phyloP scores from a whole-genome alignment of 2,797 vertebrate species.

The Danio albolineatus region DNA sequence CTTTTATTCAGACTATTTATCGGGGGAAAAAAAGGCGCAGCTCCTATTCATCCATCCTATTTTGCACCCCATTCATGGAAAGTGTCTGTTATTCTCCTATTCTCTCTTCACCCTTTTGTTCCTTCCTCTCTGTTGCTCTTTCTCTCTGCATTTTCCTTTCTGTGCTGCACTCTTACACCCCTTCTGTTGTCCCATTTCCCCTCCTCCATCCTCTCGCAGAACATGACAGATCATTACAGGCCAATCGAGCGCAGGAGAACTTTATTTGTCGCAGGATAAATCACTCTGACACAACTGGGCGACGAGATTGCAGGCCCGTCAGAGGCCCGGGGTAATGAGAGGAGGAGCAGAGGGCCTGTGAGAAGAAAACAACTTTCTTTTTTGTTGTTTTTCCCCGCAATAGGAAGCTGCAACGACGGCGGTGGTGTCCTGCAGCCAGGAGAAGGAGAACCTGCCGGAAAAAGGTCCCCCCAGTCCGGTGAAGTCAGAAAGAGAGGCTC shows the following conservation, averaged over 20 bases:
- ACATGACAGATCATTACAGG: constrained; percentile 74
- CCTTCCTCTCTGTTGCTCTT: constrained; percentile 7
- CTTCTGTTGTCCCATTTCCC: constrained; percentile 59
- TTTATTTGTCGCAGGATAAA: constrained; percentile 76
- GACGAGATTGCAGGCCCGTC: constrained; percentile 65
- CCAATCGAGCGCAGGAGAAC: constrained; percentile 67
- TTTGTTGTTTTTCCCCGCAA: constrained; percentile 33
- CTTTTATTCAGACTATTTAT: neutral
- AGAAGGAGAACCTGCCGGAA: constrained; percentile 85
- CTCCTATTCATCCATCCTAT: constrained; percentile 11
- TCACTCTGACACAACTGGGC: constrained; percentile 72
- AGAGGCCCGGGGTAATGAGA: constrained; percentile 33
- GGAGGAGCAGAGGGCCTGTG: neutral
- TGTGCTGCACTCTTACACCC: constrained; percentile 55
- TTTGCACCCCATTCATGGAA: constrained; percentile 31
- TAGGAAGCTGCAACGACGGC: constrained; percentile 79
- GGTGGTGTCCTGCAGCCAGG: constrained; percentile 87
- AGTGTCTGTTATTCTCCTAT: constrained; percentile 22
- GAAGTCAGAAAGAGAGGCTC: constrained; percentile 89
- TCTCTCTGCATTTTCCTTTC: constrained; percentile 4
- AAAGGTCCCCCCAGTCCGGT: constrained; percentile 81
- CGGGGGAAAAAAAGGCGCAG: neutral
- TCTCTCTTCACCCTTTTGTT: neutral
- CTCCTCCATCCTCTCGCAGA: constrained; percentile 37
- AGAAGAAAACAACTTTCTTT: constrained; percentile 13